Base-by-base conservation (phyloP, 2,113 vertebrate species). In the Eulemur rufifrons region DNA sequence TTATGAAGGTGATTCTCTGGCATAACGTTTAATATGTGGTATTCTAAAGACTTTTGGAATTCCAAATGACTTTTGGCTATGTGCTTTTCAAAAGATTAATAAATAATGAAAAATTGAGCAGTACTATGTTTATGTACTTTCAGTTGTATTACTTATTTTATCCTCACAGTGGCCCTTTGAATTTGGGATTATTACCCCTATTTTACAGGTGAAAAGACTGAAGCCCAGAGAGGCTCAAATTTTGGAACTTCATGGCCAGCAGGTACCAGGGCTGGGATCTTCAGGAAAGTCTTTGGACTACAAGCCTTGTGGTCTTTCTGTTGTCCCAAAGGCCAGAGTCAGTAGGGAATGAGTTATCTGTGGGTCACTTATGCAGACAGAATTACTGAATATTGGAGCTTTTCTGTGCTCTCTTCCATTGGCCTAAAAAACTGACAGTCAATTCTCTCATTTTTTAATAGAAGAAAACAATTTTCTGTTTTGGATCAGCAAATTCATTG, bases 191-290 rank as follows among this genome's bases (percentile, higher is more conserved):
- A 34, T 89, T 95, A n/a, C 32, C 32, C 10, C 32, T 85, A 13
- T 91, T 89, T 94, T 94, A 68, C 29, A 91, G 83, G 50, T 47
- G 50, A 86, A 37, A 91, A 95, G 74, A 85, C 50, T 45, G 86
- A 88, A 32, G 18, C 56, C 54, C 34, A 47, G 63, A 81, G 8
- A 61, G 42, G 11, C 52, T 78, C 27, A 84, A 74, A 68, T 80
- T 21, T 52, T 91, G 69, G 23, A 69, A 68, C 39, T 82, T 50
- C 88, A 17, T 77, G 21, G 59, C 15, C 54, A 84, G 59, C 29
- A 91, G 50, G 66, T 81, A 13, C 6, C 21, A 66, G 71, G 50
- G 34, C 54, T 89, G 74, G 68, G 88, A 71, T 78, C 63, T 83
- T 61, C 42, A 93, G 64, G 27, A 63, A 85, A 32, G 32, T 23